Evolutionary conservation across 2,888 invertebrate species (phyloP).

Genomic region (Fragum whitleyi): DNA sequence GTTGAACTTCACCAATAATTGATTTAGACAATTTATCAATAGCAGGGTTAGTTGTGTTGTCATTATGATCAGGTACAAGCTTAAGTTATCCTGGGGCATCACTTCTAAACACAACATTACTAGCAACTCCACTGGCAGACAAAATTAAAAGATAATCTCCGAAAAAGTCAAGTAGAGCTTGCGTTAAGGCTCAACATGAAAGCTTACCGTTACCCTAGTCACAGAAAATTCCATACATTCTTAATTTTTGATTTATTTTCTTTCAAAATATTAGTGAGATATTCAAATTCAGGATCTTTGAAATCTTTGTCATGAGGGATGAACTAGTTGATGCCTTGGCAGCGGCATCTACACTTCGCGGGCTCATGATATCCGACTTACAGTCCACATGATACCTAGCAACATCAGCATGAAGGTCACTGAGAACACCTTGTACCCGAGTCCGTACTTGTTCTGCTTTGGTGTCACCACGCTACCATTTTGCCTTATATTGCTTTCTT

Average conservation of each 20-base stretch:
- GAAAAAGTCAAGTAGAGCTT: no score
- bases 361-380: slow-evolving; percentile 13
- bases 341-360: background rate
- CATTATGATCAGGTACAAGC: slow-evolving; percentile 30
- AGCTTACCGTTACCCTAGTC: background rate
- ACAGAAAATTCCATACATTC: background rate
- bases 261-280: slow-evolving; percentile 13
- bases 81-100: slow-evolving; percentile 27
- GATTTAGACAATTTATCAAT: slow-evolving; percentile 25
- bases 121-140: slow-evolving; percentile 33
- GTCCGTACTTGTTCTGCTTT: slow-evolving; percentile 28
- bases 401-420: slow-evolving; percentile 61
- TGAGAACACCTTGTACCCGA: slow-evolving; percentile 44
- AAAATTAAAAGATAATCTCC: slow-evolving; percentile 39
- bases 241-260: slow-evolving; percentile 2
- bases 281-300: slow-evolving; percentile 15
- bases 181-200: background rate
- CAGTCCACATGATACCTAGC: slow-evolving; percentile 54
- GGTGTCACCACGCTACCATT: slow-evolving; percentile 29
- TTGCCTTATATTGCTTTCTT: slow-evolving; percentile 23
- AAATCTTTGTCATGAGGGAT: background rate
- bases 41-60: slow-evolving; percentile 24
- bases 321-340: background rate
- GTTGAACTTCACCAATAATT: slow-evolving; percentile 28
- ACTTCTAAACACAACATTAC: slow-evolving; percentile 36